Percentiles rank a stretch among this genome's conserved stretches.
These are phyloP conservation scores for Leucophora obtusa DNA, from an alignment of 2,888 invertebrate genomes.

Conservation along the genomic window DNA sequence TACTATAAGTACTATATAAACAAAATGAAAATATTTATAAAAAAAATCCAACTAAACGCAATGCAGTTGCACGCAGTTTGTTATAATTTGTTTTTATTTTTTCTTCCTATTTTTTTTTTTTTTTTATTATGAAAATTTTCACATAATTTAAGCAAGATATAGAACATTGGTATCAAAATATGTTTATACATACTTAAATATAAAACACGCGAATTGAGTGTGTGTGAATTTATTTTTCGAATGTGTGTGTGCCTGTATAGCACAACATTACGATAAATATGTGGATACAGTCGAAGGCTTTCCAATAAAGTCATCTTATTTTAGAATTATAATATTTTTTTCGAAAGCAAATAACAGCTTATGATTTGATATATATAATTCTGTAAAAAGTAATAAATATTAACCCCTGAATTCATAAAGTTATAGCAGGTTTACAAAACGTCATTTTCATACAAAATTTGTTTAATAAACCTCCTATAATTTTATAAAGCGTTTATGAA, in stretches of 20 bases:
- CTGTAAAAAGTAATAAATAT: no score
- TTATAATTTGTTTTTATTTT: conserved; percentile 10
- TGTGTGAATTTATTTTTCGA: background rate
- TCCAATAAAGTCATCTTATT: background rate
- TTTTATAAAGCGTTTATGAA: no score
- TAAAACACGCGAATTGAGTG: background rate
- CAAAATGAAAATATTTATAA: background rate
- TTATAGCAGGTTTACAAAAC: no score
- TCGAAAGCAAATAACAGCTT: no score
- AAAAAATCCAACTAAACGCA: conserved; percentile 16
- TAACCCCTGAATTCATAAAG: no score
- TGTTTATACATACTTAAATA: background rate
- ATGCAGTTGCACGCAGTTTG: conserved; percentile 15
- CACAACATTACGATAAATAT: background rate
- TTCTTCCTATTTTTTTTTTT: background rate
- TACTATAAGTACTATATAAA: background rate
- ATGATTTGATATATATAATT: no score
- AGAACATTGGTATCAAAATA: background rate
- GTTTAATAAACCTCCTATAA: no score
- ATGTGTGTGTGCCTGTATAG: background rate
- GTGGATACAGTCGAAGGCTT: background rate
- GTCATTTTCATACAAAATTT: no score
- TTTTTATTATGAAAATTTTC: background rate
- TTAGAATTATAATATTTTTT: no score
- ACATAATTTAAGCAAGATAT: conserved; percentile 7